Evolutionary conservation across 1,140 invertebrate genomes (phyloP).

Genomic region (Diachasmimorpha longicaudata): DNA sequence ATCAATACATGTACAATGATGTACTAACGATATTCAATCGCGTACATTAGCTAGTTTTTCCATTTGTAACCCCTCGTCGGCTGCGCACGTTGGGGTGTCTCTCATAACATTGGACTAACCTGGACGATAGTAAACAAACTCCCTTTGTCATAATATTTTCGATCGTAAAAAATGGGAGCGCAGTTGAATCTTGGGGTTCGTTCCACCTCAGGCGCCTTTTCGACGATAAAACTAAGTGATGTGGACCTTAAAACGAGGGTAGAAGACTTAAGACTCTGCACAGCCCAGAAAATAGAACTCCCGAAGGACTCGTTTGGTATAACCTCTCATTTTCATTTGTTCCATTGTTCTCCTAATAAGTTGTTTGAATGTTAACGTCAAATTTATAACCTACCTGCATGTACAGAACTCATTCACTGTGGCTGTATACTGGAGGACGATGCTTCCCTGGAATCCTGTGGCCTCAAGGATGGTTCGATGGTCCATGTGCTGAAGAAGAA

Average conservation of each 20-base stretch:
- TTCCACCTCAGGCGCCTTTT: conserved; percentile 47
- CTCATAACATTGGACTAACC: neutral
- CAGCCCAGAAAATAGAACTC: conserved; percentile 56
- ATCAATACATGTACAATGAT: no score
- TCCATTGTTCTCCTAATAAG: neutral
- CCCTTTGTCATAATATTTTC: neutral
- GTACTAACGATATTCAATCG: no score
- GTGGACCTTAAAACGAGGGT: conserved; percentile 64
- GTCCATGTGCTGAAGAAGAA: conserved; percentile 64
- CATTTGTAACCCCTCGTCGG: no score
- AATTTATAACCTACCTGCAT: conserved; percentile 24
- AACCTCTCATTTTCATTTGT: conserved; percentile 25
- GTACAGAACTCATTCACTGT: conserved; percentile 64
- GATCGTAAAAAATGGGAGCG: conserved; percentile 37
- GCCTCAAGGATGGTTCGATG: conserved; percentile 63
- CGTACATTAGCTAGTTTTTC: no score
- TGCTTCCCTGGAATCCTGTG: conserved; percentile 58
- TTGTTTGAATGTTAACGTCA: neutral
- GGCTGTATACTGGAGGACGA: conserved; percentile 64
- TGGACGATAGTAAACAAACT: neutral
- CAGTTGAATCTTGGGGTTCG: conserved; percentile 52
- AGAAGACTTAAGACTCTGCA: conserved; percentile 56
- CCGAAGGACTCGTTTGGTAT: conserved; percentile 61
- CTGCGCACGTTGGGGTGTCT: no score
- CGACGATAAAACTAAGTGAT: conserved; percentile 60